These are phyloP conservation scores for Caenorhabditis sp. DNA, from an alignment of 2,888 invertebrate species.

Conservation along the genomic window DNA sequence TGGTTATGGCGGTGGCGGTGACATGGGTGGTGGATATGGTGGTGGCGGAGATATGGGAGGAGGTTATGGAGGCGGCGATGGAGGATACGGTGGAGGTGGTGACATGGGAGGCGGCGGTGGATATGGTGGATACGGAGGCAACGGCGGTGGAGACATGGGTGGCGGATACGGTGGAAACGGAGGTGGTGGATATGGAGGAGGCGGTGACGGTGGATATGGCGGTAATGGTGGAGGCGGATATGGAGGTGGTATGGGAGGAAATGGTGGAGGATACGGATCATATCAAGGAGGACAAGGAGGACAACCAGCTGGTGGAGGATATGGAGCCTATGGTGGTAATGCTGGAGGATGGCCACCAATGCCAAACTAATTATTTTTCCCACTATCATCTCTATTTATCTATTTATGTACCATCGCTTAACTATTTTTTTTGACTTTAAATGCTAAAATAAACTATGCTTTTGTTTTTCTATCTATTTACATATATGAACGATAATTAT, in stretches of 20 bases:
- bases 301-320: conserved; percentile 45
- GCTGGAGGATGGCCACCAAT: conserved; percentile 47
- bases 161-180: conserved; percentile 48
- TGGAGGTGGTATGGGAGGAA: conserved; percentile 34
- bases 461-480: conserved; percentile 1
- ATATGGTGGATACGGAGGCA: conserved; percentile 43
- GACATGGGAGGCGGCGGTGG: conserved; percentile 46
- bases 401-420: conserved; percentile 10
- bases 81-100: conserved; percentile 42
- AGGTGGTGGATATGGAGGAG: conserved; percentile 42
- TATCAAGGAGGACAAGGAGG: conserved; percentile 29
- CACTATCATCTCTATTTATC: conserved; percentile 20
- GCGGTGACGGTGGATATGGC: conserved; percentile 18
- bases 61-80: conserved; percentile 44
- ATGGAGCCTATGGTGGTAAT: conserved; percentile 27
- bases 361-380: conserved; percentile 29
- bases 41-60: conserved; percentile 48
- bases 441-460: background rate
- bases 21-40: conserved; percentile 34
- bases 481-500: conserved; percentile 10
- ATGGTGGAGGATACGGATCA: conserved; percentile 32
- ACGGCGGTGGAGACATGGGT: conserved; percentile 51
- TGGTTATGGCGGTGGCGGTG: conserved; percentile 40
- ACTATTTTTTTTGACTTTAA: conserved; percentile 2
- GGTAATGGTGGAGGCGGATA: conserved; percentile 39